A percentile compares a stretch with the other conserved stretches of the same genome.
Conservation (phyloP, 2,113 vertebrate species). For the Galeopterus variegatus region DNA sequence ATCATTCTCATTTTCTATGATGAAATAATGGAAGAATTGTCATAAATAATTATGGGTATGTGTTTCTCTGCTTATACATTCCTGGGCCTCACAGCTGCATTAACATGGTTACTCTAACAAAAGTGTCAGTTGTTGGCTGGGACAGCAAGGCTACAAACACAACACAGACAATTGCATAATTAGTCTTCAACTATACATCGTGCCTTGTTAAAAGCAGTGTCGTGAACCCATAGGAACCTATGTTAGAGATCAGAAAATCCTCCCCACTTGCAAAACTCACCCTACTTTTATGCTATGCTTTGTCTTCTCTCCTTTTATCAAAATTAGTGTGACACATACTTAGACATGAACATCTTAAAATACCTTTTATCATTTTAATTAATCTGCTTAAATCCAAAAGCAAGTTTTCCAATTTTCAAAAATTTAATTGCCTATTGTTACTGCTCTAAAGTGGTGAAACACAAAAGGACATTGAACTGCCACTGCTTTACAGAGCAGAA, state of each 20-base stretch:
- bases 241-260: background rate
- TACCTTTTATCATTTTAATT: slow-evolving; percentile 65
- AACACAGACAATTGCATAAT: slow-evolving; percentile 39
- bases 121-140: slow-evolving; percentile 62
- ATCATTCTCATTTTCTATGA: slow-evolving; percentile 17
- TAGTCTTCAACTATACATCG: slow-evolving; percentile 47
- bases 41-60: background rate
- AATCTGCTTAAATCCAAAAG: slow-evolving; percentile 65
- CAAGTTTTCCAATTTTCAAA: slow-evolving; percentile 69
- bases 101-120: slow-evolving; percentile 58
- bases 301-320: slow-evolving; percentile 61
- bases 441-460: background rate
- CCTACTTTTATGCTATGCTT: background rate
- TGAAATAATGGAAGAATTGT: slow-evolving; percentile 20
- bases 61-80: slow-evolving; percentile 47
- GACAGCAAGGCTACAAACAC: slow-evolving; percentile 49
- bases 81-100: slow-evolving; percentile 11
- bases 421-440: slow-evolving; percentile 56
- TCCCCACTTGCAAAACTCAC: slow-evolving; percentile 24
- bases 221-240: background rate
- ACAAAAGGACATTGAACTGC: background rate
- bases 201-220: slow-evolving; percentile 53
- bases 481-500: background rate
- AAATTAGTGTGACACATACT: slow-evolving; percentile 61
- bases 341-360: background rate